These are phyloP conservation scores for Polyommatus iphigenia DNA, from an alignment of 2,888 invertebrate genomes.

Conservation along the genomic window DNA sequence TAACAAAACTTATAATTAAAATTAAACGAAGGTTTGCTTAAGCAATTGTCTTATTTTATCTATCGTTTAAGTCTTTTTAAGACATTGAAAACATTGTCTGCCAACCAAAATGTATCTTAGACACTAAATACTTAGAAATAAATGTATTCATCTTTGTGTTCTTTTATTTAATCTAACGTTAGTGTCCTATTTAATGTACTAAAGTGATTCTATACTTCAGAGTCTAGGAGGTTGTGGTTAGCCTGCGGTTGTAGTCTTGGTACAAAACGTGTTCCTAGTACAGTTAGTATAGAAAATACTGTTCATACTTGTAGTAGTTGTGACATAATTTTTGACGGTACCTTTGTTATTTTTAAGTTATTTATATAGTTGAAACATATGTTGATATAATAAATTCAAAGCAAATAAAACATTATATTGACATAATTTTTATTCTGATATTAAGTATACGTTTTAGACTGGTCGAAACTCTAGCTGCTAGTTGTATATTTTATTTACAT, in stretches of 20 bases:
- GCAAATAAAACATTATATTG: too few species aligned
- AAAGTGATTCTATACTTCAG: not conserved
- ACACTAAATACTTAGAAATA: not conserved
- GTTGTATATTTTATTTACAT: not conserved
- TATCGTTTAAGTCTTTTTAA: not conserved
- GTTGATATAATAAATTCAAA: too few species aligned
- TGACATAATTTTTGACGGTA: too few species aligned
- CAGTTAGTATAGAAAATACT: not conserved
- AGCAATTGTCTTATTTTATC: not conserved
- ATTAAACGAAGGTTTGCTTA: not conserved
- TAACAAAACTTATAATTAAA: not conserved
- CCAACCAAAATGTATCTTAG: not conserved
- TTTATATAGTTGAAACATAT: too few species aligned
- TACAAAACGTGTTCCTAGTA: not conserved
- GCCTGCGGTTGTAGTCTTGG: not conserved
- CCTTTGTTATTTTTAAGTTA: too few species aligned
- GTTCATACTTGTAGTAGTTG: not conserved
- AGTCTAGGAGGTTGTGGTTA: slow-evolving; percentile 3
- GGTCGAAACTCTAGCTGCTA: too few species aligned
- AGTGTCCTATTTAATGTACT: not conserved
- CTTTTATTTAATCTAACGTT: not conserved
- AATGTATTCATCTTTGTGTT: not conserved
- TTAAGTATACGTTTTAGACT: too few species aligned
- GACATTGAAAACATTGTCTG: not conserved
- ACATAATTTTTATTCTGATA: too few species aligned